Evolutionary conservation across 2,113 vertebrate species (phyloP), one percentile per base, ranked within the genome.

Genomic region (Dolichallabes microphthalmus): DNA sequence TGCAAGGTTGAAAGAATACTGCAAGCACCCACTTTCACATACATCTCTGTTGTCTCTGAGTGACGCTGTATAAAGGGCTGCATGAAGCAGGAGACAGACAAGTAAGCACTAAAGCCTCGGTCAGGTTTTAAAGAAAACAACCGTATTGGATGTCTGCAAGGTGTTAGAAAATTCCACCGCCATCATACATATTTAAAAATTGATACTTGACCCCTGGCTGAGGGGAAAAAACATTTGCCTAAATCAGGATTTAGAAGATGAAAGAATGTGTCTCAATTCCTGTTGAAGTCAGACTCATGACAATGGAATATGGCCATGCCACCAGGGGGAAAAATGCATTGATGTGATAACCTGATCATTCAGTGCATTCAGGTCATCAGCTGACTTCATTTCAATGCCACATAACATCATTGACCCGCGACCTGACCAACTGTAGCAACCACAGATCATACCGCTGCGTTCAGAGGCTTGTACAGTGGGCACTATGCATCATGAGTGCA

Each of bases 1-100:
- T 82, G 83, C 81, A 45, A 86, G 88, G 87, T 91, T 84, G 84
- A 92, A 91, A 90, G 87, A 89, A 92, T 91, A 88, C 90, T 2
- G 6, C 45, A 85, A 52, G 90, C 55, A n/a, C 12, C 9, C 27
- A 57, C 30, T 19, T 32, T 19, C 39, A 22, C 82, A 30, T 15
- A 2, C 58, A n/a, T 53, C 90, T 87, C 66, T 80, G 22, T 15
- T 8, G 60, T 55, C 85, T 76, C 60, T 22, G 25, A 50, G 63
- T n/a, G 52, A 9, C 19, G 61, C 52, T 25, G 22, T 39, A 63
- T 77, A 82, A 82, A 63, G n/a, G 52, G 27, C 66, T 83, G 86
- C 55, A 71, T 64, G 30, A 63, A 14, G 55, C 80, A 86, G 81
- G 81, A 80, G 81, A 86, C 74, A 73, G 52, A 77, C 9, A 81